Evolutionary conservation across 2,113 vertebrate species (phyloP).

Genomic region (Dicentrarchus labrax): DNA sequence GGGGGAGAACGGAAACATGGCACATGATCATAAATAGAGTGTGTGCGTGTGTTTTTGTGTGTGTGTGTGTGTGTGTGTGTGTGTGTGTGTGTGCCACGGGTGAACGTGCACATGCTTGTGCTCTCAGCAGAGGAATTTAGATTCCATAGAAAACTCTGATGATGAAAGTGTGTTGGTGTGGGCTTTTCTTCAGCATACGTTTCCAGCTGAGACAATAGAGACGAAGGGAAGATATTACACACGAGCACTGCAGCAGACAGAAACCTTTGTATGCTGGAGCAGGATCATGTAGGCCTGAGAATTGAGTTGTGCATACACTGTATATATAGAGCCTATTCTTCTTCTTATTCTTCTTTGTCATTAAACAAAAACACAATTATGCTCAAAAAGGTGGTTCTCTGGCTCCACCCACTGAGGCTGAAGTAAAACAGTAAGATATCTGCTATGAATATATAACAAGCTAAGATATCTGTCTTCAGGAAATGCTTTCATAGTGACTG

Average conservation of each 20-base stretch:
- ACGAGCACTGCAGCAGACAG: not conserved
- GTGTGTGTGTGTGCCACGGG: conserved; percentile 34
- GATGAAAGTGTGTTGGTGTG: conserved; percentile 52
- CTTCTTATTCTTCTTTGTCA: too few relatives aligned
- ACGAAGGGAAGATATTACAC: not conserved
- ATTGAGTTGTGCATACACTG: too few relatives aligned
- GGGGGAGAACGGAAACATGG: conserved; percentile 68
- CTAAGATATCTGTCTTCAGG: not conserved
- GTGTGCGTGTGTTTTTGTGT: conserved; percentile 19
- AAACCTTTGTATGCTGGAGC: not conserved
- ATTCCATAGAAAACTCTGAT: conserved; percentile 42
- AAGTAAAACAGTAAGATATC: not conserved
- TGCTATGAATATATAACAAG: not conserved
- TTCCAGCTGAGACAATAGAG: conserved; percentile 41
- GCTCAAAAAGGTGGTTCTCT: too few relatives aligned
- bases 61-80: conserved; percentile 24
- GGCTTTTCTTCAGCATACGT: conserved; percentile 14
- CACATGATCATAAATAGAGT: conserved; percentile 75
- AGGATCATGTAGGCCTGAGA: not conserved
- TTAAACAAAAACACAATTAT: too few relatives aligned
- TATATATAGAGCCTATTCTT: too few relatives aligned
- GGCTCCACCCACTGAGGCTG: too few relatives aligned
- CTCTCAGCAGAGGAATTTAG: conserved; percentile 58
- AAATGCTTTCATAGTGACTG: not conserved
- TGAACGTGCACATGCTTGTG: conserved; percentile 52